Base-by-base conservation (phyloP, 2,797 vertebrate genomes). In the Valencia hispanica region DNA sequence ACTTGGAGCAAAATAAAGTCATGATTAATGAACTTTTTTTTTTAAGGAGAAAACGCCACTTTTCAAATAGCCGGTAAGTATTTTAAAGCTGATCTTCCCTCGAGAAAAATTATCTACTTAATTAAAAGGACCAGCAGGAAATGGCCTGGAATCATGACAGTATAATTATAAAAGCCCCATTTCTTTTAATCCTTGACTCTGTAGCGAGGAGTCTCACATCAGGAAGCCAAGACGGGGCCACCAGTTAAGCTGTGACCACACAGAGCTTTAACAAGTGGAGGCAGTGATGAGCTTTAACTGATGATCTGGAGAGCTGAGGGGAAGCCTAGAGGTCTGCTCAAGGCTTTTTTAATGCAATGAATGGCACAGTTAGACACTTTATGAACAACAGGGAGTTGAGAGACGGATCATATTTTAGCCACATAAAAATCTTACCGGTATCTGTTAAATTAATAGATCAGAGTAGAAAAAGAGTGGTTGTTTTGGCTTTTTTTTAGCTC, bases 91-190 rank as follows among this genome's bases (percentile, higher is more conserved):
- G 79, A 71, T 88, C 86, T 82, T 92, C 94, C 91, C 90, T 79
- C 77, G 94, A 93, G 94, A 88, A 93, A 94, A 93, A 92, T 92
- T 73, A 95, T 95, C 92, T 88, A 83, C 92, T 95, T 96, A 96
- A 96, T 96, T 95, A 96, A 95, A 93, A 94, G 83, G 94, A 95
- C 93, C 95, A 95, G 94, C 93, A 95, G 94, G 94, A 94, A 94
- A 91, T 72, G 92, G 90, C 90, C 90, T 92, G 91, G 91, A 94
- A 94, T 95, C 92, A 94, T 93, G 91, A 93, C 85, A 82, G 93
- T 94, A 94, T 95, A 95, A 96, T 95, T 95, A 96, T 94, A 90
- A 95, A 92, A 95, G 90, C 87, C 93, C 90, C 86, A 91, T 94
- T 94, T 94, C 68, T 91, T 89, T 92, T 95, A 93, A 95, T 94